Evolutionary conservation across 2,113 vertebrate species (phyloP).

Genomic region (Electrona antarctica): DNA sequence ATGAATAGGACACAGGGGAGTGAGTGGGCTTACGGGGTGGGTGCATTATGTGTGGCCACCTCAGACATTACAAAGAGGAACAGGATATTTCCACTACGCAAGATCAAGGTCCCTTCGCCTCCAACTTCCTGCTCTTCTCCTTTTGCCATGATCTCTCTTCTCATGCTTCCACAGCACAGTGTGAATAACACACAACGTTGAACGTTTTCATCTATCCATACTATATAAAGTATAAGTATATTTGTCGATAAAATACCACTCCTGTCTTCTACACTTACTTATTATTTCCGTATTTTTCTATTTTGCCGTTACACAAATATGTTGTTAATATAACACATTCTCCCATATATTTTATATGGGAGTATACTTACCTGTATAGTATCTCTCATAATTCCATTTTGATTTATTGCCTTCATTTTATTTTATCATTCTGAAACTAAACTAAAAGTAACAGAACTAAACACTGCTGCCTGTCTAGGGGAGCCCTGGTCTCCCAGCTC

Average conservation of each 20-base stretch:
- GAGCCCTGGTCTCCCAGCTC: slow-evolving; percentile 52
- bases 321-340: neutral
- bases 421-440: too few relatives aligned
- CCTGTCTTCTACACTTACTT: neutral
- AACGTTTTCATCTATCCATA: neutral
- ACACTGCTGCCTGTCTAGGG: slow-evolving; percentile 46
- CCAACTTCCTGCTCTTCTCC: neutral
- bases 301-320: neutral
- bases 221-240: too few relatives aligned
- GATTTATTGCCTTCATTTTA: too few relatives aligned
- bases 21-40: slow-evolving; percentile 25
- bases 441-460: too few relatives aligned
- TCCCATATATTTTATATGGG: neutral
- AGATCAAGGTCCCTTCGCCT: slow-evolving; percentile 27
- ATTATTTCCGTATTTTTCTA: neutral
- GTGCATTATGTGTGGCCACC: neutral
- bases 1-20: slow-evolving; percentile 1
- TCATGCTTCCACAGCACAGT: neutral
- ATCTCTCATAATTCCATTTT: too few relatives aligned
- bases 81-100: slow-evolving; percentile 23
- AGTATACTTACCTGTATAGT: too few relatives aligned
- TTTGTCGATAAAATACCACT: neutral
- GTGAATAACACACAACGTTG: neutral
- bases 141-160: slow-evolving; percentile 28
- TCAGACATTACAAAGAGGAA: slow-evolving; percentile 29